phyloP scores from a whole-genome alignment of 2,888 invertebrate species.

The Meloe dianella region DNA sequence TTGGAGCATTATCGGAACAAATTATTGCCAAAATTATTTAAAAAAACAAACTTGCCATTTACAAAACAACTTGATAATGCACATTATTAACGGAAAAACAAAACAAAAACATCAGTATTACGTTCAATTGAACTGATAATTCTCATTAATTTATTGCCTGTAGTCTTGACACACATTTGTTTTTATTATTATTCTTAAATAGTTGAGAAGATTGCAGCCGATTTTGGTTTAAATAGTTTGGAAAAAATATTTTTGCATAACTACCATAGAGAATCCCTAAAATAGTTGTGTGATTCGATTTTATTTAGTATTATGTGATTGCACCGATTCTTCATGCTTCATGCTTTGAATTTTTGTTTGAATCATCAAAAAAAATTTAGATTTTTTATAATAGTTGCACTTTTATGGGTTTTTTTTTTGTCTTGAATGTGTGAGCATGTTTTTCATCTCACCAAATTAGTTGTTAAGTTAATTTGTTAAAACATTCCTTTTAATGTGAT shows the following conservation, averaged over 20 bases:
- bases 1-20: conserved; percentile 29
- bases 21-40: conserved; percentile 1
- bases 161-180: not conserved
- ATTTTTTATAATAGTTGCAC: conserved; percentile 26
- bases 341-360: conserved; percentile 22
- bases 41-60: conserved; percentile 25
- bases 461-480: conserved; percentile 35
- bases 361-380: conserved; percentile 19
- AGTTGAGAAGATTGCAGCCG: not conserved
- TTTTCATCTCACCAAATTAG: conserved; percentile 12
- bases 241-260: too few species aligned
- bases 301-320: conserved; percentile 22
- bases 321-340: conserved; percentile 22
- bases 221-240: not conserved
- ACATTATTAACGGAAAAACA: conserved; percentile 4
- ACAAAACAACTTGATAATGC: conserved; percentile 7
- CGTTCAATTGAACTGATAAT: conserved; percentile 43
- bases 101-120: conserved; percentile 41
- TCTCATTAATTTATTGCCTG: conserved; percentile 34
- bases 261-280: too few species aligned
- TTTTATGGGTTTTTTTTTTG: conserved; percentile 24
- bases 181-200: not conserved
- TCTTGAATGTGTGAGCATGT: conserved; percentile 28
- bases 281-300: not conserved
- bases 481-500: conserved; percentile 51